Percentiles rank a stretch among this genome's conserved stretches.
These are phyloP conservation scores for Myioborus melanocephalus DNA, from an alignment of 2,797 vertebrate genomes.

Conservation along the genomic window DNA sequence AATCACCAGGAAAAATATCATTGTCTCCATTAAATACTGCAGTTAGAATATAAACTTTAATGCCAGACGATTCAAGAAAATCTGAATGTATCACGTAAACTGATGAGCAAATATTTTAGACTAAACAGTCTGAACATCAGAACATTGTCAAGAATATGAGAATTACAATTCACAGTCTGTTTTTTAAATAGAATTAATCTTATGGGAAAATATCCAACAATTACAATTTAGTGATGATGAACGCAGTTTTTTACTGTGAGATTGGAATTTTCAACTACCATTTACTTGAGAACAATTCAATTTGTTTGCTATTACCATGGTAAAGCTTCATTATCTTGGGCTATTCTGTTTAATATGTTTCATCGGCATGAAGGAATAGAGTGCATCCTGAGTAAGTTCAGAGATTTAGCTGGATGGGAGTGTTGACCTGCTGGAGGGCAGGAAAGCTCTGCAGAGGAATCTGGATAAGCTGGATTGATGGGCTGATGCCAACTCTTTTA, in stretches of 20 bases:
- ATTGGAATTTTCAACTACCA: background rate
- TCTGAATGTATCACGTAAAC: background rate
- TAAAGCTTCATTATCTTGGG: rapidly evolving
- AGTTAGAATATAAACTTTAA: background rate
- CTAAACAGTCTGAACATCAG: background rate
- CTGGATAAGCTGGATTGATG: rapidly evolving
- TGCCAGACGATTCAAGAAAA: background rate
- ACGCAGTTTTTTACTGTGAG: background rate
- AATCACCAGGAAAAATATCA: background rate
- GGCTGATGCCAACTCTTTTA: rapidly evolving
- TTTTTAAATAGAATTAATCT: background rate
- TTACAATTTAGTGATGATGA: background rate
- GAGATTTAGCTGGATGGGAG: rapidly evolving
- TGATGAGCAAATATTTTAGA: background rate
- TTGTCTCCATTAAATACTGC: background rate
- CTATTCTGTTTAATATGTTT: background rate
- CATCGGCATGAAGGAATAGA: rapidly evolving
- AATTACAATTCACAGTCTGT: background rate
- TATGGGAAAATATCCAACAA: background rate
- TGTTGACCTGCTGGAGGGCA: background rate
- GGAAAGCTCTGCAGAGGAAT: background rate
- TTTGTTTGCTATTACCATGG: background rate
- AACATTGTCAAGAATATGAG: background rate
- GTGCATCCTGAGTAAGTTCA: background rate
- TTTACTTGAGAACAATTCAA: background rate